phyloP scores from a whole-genome alignment of 2,888 invertebrate species.

The Amblyjoppa fuscipennis region DNA sequence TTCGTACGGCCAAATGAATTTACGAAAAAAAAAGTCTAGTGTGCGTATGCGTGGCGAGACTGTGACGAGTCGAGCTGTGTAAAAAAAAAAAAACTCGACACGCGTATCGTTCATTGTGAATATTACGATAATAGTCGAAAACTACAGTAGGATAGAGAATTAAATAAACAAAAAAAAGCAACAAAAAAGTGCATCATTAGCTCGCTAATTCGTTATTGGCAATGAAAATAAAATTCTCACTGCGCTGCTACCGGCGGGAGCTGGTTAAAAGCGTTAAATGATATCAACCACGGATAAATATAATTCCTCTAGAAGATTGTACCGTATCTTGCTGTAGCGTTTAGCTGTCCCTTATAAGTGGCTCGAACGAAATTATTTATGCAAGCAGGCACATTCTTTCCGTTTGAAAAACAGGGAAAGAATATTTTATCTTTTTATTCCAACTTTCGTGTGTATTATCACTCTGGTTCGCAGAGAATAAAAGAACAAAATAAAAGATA shows the following conservation, averaged over 20 bases:
- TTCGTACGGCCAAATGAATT: constrained; percentile 40
- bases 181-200: constrained; percentile 26
- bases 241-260: neutral
- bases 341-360: constrained; percentile 48
- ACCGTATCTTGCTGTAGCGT: constrained; percentile 42
- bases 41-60: constrained; percentile 36
- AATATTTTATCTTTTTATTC: constrained; percentile 21
- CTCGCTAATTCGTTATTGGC: constrained; percentile 1
- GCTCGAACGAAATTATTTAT: constrained; percentile 55
- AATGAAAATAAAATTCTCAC: constrained; percentile 11
- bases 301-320: constrained; percentile 49
- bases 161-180: constrained; percentile 1
- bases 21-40: constrained; percentile 3
- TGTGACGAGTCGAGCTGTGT: constrained; percentile 28
- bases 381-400: constrained; percentile 48
- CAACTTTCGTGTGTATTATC: constrained; percentile 28
- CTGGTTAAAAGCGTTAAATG: neutral
- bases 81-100: constrained; percentile 1
- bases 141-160: constrained; percentile 33
- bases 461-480: constrained; percentile 12
- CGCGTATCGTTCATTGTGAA: constrained; percentile 67
- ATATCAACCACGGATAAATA: constrained; percentile 33
- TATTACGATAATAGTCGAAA: constrained; percentile 72
- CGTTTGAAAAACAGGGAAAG: neutral
- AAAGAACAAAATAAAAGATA: constrained; percentile 1